Evolutionary conservation across 2,888 invertebrate genomes (phyloP).

Genomic region (Cotesia congregata): DNA sequence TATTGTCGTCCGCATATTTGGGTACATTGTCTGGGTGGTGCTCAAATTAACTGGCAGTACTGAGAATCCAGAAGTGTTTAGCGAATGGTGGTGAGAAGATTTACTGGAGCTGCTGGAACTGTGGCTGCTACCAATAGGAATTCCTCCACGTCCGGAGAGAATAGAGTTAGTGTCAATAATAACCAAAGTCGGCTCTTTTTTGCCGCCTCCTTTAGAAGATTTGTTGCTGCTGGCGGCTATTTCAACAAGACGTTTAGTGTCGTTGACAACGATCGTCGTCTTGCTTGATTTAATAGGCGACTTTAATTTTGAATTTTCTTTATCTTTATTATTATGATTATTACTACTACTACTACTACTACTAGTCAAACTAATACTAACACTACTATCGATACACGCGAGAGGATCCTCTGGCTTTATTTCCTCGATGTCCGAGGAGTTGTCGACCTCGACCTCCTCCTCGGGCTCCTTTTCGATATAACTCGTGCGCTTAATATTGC

Average conservation of each 20-base stretch:
- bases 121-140: slow-evolving; percentile 67
- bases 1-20: slow-evolving; percentile 75
- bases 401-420: slow-evolving; percentile 75
- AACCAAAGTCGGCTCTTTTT: slow-evolving; percentile 83
- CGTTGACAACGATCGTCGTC: slow-evolving; percentile 78
- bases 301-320: slow-evolving; percentile 65
- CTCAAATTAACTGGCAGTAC: slow-evolving; percentile 72
- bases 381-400: slow-evolving; percentile 67
- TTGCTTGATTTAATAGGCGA: slow-evolving; percentile 63
- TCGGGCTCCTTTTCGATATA: slow-evolving; percentile 73
- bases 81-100: slow-evolving; percentile 52
- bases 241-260: slow-evolving; percentile 80
- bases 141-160: slow-evolving; percentile 75
- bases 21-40: slow-evolving; percentile 78
- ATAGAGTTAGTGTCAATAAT: slow-evolving; percentile 85
- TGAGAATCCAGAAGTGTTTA: slow-evolving; percentile 67
- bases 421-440: slow-evolving; percentile 78
- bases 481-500: slow-evolving; percentile 75
- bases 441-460: slow-evolving; percentile 71
- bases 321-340: slow-evolving; percentile 54
- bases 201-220: slow-evolving; percentile 71
- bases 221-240: slow-evolving; percentile 77
- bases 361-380: neutral
- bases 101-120: slow-evolving; percentile 55
- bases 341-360: neutral